These are phyloP conservation scores for Sus scrofa DNA, from an alignment of 2,113 vertebrate genomes.

Conservation along the genomic window T2T-Sscrofa CM000825.6:42181501-42182000, in stretches of 20 bases:
- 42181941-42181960: too few relatives aligned
- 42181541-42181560: background rate
- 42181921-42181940: too few relatives aligned
- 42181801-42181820: background rate
- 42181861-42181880: background rate
- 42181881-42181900: background rate
- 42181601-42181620: background rate
- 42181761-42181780: background rate
- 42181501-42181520: background rate
- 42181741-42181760: background rate
- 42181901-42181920: too few relatives aligned
- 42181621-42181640: background rate
- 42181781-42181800: background rate
- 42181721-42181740: background rate
- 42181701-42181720: background rate
- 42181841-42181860: background rate
- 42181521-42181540: background rate
- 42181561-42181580: background rate
- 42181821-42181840: background rate
- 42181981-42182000: too few relatives aligned
- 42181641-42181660: background rate
- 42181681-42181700: background rate
- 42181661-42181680: background rate
- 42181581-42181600: background rate
- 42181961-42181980: too few relatives aligned